Evolutionary conservation across 2,113 vertebrate species (phyloP).

Genomic region (Athene noctua): DNA sequence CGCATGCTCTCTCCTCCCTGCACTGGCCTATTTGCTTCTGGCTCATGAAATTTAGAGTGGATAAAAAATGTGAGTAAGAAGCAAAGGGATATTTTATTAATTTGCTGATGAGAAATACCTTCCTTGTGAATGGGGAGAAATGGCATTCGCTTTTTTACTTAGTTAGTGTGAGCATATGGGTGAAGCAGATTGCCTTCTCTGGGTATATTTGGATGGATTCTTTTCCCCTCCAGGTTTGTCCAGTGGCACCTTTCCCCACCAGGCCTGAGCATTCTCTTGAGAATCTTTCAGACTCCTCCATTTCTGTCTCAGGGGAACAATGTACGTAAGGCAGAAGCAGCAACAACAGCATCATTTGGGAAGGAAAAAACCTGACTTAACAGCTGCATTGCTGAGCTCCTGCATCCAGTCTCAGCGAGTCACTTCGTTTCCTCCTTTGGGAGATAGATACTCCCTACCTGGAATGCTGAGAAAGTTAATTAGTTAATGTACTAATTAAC

Average conservation of each 20-base stretch:
- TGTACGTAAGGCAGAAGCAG: not conserved
- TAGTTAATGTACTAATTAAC: constrained; percentile 50
- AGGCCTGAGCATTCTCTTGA: not conserved
- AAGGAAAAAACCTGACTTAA: not conserved
- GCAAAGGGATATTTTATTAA: not conserved
- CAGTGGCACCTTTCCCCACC: not conserved
- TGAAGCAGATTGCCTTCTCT: not conserved
- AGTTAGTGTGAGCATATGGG: not conserved
- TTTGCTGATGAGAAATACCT: not conserved
- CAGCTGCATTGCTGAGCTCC: not conserved
- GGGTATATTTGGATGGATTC: not conserved
- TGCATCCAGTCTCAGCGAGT: not conserved
- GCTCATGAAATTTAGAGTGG: not conserved
- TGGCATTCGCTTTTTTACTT: not conserved
- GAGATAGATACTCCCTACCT: constrained; percentile 15
- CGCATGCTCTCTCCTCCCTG: not conserved
- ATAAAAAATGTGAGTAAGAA: not conserved
- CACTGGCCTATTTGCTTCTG: not conserved
- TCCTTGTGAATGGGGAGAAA: not conserved
- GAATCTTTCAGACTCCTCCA: not conserved
- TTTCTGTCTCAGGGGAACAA: not conserved
- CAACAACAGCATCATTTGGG: not conserved
- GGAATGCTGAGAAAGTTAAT: constrained; percentile 41
- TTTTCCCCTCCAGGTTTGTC: not conserved
- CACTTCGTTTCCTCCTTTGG: constrained; percentile 17